Evolutionary conservation across 2,888 invertebrate species (phyloP), one percentile per base, ranked within the genome.

Genomic region (Chalcis sispes): DNA sequence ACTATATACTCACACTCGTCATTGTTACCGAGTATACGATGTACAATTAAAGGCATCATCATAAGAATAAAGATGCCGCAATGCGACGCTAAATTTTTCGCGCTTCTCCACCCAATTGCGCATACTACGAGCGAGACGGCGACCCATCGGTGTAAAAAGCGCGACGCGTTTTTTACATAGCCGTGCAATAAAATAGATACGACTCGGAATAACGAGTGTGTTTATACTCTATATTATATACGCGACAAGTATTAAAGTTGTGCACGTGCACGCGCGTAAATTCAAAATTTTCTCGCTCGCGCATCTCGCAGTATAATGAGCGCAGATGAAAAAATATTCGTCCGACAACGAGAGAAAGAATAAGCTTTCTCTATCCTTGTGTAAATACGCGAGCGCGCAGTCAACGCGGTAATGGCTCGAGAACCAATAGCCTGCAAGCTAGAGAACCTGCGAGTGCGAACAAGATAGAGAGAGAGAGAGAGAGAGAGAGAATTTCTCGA

Each of bases 21-120:
- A 20, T 56, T 32, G 3, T 32, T 8, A 8, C 32, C 32, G 32
- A 18, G 5, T 27, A n/a, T 4, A 36, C 40, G 13, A 46, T 46
- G 54, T 27, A n/a, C 42, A 18, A 67, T 42, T 56, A 42, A 56
- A 20, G 8, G 29, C 29, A 61, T 61, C 42, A 61, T 42, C 61
- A 61, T 61, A 15, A 40, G 61, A 61, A 61, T 61, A 25, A 61
- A 42, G n/a, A 50, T 20, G 18, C 2, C 36, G 27, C 61, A 42
- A 42, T 25, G 42, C 42, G 61, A 8, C 61, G n/a, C 42, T 61
- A 61, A 61, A 61, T 42, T 25, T 58, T 58, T 32, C 15, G 15
- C 32, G 58, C 58, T 32, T n/a, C 36, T 20, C 10, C 54, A 13
- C 5, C 32, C 15, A 32, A 2, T 8, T 58, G 32, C 32, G 18